These are phyloP conservation scores for Hemaris fuciformis DNA, from an alignment of 2,888 invertebrate genomes.

Conservation along the genomic window DNA sequence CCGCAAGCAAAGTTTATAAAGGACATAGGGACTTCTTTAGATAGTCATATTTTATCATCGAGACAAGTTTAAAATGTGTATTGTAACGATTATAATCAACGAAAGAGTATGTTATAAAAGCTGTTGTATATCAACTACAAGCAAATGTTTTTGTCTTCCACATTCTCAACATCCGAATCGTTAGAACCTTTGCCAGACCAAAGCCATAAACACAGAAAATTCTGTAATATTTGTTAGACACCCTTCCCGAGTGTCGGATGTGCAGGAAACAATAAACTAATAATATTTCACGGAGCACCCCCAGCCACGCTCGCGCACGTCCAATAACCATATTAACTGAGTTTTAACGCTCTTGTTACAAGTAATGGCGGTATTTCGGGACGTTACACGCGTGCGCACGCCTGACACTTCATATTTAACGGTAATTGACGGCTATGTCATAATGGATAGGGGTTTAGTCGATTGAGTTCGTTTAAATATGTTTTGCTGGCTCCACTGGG, in stretches of 20 bases:
- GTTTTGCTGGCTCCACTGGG: too few species aligned
- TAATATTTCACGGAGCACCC: constrained; percentile 42
- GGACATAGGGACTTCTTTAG: too few species aligned
- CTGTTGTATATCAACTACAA: too few species aligned
- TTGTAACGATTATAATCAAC: too few species aligned
- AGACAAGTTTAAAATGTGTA: too few species aligned
- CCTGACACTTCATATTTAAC: constrained; percentile 44
- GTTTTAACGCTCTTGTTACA: constrained; percentile 27
- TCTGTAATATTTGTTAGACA: neutral
- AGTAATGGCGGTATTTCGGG: constrained; percentile 11
- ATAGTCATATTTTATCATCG: too few species aligned
- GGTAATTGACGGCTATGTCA: constrained; percentile 45
- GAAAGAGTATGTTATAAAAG: too few species aligned
- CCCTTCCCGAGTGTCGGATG: constrained; percentile 37
- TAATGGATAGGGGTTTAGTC: neutral
- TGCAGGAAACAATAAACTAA: constrained; percentile 55
- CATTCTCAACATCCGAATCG: neutral
- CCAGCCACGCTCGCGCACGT: constrained; percentile 45
- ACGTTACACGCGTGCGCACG: constrained; percentile 35
- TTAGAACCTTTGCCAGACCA: neutral
- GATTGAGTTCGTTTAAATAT: neutral
- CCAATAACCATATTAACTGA: constrained; percentile 36
- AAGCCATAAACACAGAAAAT: neutral
- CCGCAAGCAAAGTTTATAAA: too few species aligned
- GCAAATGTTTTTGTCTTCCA: too few species aligned